Evolutionary conservation across 2,113 vertebrate genomes (phyloP).

Genomic region (Macrotis lagotis): DNA sequence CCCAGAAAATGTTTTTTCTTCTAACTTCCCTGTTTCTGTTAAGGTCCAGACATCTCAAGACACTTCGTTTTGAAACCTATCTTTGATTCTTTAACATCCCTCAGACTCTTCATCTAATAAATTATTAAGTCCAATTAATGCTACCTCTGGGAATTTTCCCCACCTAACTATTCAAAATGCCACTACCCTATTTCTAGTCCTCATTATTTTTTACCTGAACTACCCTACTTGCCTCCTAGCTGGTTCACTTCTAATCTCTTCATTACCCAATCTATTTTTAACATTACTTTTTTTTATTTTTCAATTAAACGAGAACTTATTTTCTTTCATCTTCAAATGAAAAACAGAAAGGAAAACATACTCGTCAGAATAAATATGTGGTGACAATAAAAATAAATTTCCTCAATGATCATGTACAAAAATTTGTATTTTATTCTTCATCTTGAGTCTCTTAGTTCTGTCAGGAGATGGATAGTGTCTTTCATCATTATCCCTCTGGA

Average conservation of each 20-base stretch:
- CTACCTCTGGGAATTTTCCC: neutral
- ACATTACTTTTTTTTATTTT: neutral
- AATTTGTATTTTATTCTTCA: neutral
- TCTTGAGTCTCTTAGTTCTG: neutral
- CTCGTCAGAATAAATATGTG: neutral
- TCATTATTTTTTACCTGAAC: neutral
- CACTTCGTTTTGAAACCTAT: neutral
- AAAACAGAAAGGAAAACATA: neutral
- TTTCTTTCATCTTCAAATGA: neutral
- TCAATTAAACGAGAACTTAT: neutral
- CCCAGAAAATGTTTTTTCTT: neutral
- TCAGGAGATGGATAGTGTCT: neutral
- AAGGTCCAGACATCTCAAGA: neutral
- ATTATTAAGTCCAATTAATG: neutral
- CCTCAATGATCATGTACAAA: neutral
- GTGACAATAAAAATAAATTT: neutral
- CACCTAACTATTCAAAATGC: neutral
- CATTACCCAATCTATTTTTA: neutral
- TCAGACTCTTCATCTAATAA: neutral
- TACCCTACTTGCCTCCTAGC: neutral
- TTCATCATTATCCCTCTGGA: neutral
- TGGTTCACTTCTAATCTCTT: neutral
- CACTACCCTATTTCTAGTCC: neutral
- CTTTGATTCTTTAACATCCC: neutral
- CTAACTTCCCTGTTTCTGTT: neutral